A percentile compares a stretch with the other conserved stretches of the same genome.
These are phyloP conservation scores for Otus scops DNA, from an alignment of 2,797 vertebrate species.

Conservation along the genomic window DNA sequence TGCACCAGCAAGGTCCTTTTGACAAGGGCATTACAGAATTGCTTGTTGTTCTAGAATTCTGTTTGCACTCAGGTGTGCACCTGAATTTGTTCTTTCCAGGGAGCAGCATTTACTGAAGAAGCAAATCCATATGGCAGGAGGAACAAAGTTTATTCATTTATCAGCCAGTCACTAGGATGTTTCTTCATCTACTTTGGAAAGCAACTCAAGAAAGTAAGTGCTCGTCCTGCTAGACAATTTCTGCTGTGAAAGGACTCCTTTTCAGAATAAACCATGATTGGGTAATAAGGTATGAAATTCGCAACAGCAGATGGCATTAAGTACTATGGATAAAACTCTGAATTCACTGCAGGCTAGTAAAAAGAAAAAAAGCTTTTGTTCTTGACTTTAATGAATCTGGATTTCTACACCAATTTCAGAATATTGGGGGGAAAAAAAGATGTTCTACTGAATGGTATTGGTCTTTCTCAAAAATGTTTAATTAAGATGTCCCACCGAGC, in stretches of 20 bases:
- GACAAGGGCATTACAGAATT: not conserved
- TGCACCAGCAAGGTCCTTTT: not conserved
- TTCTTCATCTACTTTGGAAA: not conserved
- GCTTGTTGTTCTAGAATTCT: not conserved
- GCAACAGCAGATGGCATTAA: rapidly evolving
- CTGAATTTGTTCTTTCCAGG: not conserved
- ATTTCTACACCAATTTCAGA: not conserved
- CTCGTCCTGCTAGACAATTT: not conserved
- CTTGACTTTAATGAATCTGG: not conserved
- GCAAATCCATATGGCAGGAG: rapidly evolving
- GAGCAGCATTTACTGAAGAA: not conserved
- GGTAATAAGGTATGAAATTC: not conserved
- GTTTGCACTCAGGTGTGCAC: not conserved
- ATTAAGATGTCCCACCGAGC: not conserved
- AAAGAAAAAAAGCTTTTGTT: not conserved
- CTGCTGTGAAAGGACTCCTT: not conserved
- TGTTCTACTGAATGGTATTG: not conserved
- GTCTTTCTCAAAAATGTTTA: not conserved
- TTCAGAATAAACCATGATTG: not conserved
- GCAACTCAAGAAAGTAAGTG: not conserved
- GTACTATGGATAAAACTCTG: not conserved
- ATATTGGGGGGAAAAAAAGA: not conserved
- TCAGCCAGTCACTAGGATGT: not conserved
- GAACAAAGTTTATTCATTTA: not conserved
- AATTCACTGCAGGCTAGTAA: not conserved